A percentile compares a stretch with the other conserved stretches of the same genome.
These are phyloP conservation scores for Daboia siamensis DNA, from an alignment of 2,113 vertebrate species.

Conservation along the genomic window DNA sequence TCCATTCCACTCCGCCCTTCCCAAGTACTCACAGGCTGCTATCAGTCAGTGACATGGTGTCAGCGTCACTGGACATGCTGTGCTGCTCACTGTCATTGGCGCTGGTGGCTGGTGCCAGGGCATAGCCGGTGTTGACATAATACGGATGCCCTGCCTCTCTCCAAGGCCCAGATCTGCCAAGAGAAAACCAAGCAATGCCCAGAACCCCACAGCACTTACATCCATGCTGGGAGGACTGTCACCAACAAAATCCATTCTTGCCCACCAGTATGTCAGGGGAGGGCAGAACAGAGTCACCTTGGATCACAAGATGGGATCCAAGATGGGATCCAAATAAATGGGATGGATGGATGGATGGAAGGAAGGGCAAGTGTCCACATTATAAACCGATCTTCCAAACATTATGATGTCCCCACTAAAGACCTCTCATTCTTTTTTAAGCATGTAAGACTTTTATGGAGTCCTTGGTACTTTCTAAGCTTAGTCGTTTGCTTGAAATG, in stretches of 20 bases:
- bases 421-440: not conserved
- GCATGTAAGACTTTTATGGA: not conserved
- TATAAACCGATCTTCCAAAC: not conserved
- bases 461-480: not conserved
- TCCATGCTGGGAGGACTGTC: not conserved
- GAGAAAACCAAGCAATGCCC: not conserved
- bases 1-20: not conserved
- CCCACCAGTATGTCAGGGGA: not conserved
- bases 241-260: not conserved
- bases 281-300: not conserved
- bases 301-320: not conserved
- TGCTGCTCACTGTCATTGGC: constrained; percentile 99
- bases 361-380: not conserved
- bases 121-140: constrained; percentile 93
- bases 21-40: constrained; percentile 83
- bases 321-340: not conserved
- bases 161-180: constrained; percentile 78
- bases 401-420: not conserved
- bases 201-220: not conserved
- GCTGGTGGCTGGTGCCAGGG: constrained; percentile 90
- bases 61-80: constrained; percentile 97
- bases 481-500: not conserved
- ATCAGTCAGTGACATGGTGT: constrained; percentile 94
- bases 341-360: not conserved
- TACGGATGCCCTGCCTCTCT: constrained; percentile 91